Percentiles rank a stretch among this genome's conserved stretches.
Conservation (phyloP, 64 coral and sea anemone species). For the Hydrozoanthus tunicans region DNA sequence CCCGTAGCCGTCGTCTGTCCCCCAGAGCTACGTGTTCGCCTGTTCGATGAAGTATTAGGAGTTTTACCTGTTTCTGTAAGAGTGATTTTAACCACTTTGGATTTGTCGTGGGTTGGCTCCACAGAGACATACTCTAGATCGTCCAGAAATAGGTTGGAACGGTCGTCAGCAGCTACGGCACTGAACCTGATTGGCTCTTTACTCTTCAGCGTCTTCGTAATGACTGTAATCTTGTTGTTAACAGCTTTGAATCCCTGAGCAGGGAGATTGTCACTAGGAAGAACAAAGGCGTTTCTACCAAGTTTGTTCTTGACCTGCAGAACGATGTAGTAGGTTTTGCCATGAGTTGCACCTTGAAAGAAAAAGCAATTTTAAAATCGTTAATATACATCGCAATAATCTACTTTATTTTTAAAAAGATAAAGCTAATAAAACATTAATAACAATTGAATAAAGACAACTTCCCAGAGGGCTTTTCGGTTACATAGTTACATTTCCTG, state of each 20-base stretch:
- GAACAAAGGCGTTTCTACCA: slow-evolving; percentile 28
- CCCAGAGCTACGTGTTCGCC: background rate
- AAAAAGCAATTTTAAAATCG: background rate
- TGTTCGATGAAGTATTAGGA: background rate
- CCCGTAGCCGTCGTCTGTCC: no score
- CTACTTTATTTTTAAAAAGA: background rate
- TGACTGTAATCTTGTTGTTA: slow-evolving; percentile 14
- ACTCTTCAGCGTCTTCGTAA: slow-evolving; percentile 38
- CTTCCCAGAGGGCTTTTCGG: no score
- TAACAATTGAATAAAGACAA: no score
- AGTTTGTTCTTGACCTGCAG: slow-evolving; percentile 52
- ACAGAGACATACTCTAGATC: slow-evolving; percentile 44
- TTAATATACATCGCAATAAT: background rate
- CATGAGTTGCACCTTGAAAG: slow-evolving; percentile 44
- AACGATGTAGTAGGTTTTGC: slow-evolving; percentile 51
- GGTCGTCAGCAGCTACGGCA: slow-evolving; percentile 22
- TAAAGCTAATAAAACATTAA: background rate
- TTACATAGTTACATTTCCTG: no score
- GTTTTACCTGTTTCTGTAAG: slow-evolving; percentile 40
- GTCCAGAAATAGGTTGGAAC: slow-evolving; percentile 37
- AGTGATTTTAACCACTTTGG: slow-evolving; percentile 14
- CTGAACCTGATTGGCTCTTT: slow-evolving; percentile 45
- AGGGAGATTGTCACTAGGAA: slow-evolving; percentile 56
- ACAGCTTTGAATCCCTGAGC: slow-evolving; percentile 32
- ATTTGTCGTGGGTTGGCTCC: background rate